Conservation (phyloP, 2,888 invertebrate species). For the Eudasyphora cyanicolor region DNA sequence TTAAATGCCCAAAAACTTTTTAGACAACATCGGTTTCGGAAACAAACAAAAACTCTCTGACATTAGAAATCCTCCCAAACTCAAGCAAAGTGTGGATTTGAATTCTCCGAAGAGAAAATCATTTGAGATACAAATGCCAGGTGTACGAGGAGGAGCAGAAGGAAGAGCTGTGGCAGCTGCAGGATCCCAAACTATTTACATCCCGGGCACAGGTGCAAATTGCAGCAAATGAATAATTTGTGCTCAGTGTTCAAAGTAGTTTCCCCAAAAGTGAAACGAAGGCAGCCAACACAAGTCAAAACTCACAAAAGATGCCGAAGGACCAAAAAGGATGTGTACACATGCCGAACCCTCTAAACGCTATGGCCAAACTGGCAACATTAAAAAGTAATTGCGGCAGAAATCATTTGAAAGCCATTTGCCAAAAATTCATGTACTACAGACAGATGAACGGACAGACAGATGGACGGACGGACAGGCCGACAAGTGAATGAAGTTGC, state of each 20-base stretch:
- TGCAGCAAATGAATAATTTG: slow-evolving; percentile 76
- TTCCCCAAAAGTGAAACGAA: too few relatives aligned
- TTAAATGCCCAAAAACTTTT: not conserved
- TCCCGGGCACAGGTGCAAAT: slow-evolving; percentile 69
- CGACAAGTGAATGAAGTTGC: not conserved
- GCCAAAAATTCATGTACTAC: slow-evolving; percentile 62
- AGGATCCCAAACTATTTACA: slow-evolving; percentile 48
- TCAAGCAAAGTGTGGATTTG: not conserved
- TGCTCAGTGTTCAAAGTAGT: slow-evolving; percentile 63
- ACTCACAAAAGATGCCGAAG: slow-evolving; percentile 7
- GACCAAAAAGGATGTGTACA: not conserved
- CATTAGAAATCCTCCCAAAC: not conserved
- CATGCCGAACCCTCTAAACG: not conserved
- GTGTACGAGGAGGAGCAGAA: not conserved
- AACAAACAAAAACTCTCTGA: not conserved
- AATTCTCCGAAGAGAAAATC: slow-evolving; percentile 50
- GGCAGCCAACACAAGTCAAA: slow-evolving; percentile 35
- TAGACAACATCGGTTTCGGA: not conserved
- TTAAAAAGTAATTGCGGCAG: slow-evolving; percentile 64
- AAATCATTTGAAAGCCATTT: slow-evolving; percentile 64
- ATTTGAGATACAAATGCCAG: slow-evolving; percentile 48
- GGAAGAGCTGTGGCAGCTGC: too few relatives aligned
- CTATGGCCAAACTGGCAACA: slow-evolving; percentile 35
- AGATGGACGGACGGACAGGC: not conserved
- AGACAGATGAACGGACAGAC: not conserved